Conservation (phyloP, 1,140 invertebrate genomes). For the Agrypnia vestita region DNA sequence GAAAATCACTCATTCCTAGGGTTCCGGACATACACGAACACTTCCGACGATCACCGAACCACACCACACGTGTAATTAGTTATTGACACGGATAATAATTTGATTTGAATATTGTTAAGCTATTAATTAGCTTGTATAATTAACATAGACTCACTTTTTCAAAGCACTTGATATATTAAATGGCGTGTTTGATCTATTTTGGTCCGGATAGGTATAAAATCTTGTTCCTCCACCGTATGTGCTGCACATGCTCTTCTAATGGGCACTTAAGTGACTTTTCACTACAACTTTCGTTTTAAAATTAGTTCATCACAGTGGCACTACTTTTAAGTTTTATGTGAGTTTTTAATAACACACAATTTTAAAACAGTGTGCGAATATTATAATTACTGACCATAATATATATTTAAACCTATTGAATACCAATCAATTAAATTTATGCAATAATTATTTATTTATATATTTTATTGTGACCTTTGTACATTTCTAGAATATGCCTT, state of each 20-base stretch:
- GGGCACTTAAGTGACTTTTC: background rate
- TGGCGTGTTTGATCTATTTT: background rate
- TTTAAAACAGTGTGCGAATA: too few species aligned
- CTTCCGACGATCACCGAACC: background rate
- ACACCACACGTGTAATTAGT: too few species aligned
- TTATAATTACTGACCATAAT: too few species aligned
- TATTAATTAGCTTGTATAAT: conserved; percentile 2
- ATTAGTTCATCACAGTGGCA: background rate
- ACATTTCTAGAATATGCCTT: too few species aligned
- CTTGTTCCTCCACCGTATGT: background rate
- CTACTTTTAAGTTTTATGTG: too few species aligned
- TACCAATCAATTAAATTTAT: too few species aligned
- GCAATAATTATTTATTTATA: too few species aligned
- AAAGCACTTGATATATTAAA: background rate
- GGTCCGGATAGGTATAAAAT: background rate
- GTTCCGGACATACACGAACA: too few species aligned
- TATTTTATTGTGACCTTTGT: too few species aligned
- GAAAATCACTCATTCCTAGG: background rate
- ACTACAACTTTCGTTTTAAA: background rate
- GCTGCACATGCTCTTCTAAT: background rate
- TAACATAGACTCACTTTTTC: conserved; percentile 3
- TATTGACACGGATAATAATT: background rate
- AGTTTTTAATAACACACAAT: too few species aligned
- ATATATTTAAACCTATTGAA: too few species aligned
- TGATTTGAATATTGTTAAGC: background rate